Evolutionary conservation across 2,797 vertebrate genomes (phyloP).

Genomic region (Hyperoplus immaculatus): DNA sequence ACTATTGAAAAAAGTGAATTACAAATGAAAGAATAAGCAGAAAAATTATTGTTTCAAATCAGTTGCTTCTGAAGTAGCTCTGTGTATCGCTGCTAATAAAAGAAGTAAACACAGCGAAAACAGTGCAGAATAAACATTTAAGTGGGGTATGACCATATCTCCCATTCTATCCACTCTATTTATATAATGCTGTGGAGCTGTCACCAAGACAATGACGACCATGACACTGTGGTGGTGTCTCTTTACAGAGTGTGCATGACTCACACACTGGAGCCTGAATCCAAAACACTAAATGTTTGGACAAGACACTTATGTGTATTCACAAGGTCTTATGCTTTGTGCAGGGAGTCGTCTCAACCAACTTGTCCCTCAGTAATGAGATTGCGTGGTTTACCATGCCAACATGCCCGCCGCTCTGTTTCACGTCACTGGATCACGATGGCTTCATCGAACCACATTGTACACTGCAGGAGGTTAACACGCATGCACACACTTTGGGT

Average conservation of each 20-base stretch:
- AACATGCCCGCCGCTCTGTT: constrained; percentile 13
- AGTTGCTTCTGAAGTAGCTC: not conserved
- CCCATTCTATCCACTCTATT: constrained; percentile 39
- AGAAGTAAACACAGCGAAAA: constrained; percentile 10
- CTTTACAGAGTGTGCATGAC: constrained; percentile 40
- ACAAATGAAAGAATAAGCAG: no score
- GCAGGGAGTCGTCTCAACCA: constrained; percentile 16
- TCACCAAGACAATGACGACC: constrained; percentile 40
- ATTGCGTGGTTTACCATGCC: constrained; percentile 20
- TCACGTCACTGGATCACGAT: constrained; percentile 6
- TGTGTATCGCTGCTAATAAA: not conserved
- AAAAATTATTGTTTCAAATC: not conserved
- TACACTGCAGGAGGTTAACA: constrained; percentile 3
- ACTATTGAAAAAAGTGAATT: not conserved
- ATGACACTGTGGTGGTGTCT: constrained; percentile 28
- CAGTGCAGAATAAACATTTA: constrained; percentile 22
- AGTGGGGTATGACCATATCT: constrained; percentile 20
- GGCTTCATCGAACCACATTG: constrained; percentile 20
- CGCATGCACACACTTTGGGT: not conserved
- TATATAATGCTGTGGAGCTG: constrained; percentile 43
- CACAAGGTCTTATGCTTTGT: constrained; percentile 15
- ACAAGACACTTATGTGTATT: constrained; percentile 44
- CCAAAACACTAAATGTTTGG: constrained; percentile 64
- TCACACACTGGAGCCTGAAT: constrained; percentile 41
- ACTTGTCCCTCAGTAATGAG: constrained; percentile 26